Evolutionary conservation across 1,140 invertebrate genomes (phyloP).

Genomic region (Streblospio benedicti): DNA sequence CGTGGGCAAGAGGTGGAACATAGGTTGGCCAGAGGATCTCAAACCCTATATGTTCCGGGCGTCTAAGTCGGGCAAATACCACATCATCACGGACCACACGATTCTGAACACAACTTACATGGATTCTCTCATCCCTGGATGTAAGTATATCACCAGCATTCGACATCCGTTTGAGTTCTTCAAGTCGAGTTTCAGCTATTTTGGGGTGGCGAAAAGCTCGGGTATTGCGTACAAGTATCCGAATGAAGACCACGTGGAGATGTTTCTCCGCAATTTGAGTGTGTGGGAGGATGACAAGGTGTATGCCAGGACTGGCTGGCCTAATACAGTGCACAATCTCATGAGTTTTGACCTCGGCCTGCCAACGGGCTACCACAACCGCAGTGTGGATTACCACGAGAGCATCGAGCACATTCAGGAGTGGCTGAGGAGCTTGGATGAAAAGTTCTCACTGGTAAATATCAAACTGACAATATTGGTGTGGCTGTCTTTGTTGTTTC

Average conservation of each 20-base stretch:
- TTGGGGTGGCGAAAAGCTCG: conserved; percentile 3
- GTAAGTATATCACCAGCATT: conserved; percentile 14
- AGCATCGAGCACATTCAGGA: neutral
- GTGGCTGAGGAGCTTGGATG: conserved; percentile 3
- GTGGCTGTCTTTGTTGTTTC: too few species aligned
- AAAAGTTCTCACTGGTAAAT: conserved; percentile 12
- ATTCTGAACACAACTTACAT: conserved; percentile 1
- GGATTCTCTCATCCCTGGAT: conserved; percentile 4
- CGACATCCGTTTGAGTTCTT: conserved; percentile 17
- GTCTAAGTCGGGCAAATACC: neutral
- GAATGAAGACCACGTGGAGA: too few species aligned
- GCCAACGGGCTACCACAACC: conserved; percentile 26
- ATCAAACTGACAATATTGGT: too few species aligned
- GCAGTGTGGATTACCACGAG: neutral
- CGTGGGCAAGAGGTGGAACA: conserved; percentile 19
- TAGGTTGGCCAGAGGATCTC: conserved; percentile 31
- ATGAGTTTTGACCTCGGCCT: conserved; percentile 37
- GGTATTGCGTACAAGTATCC: too few species aligned
- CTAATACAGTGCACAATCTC: conserved; percentile 34
- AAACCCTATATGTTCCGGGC: conserved; percentile 13
- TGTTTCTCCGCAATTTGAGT: too few species aligned
- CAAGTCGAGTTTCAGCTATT: conserved; percentile 15
- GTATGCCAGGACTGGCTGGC: too few species aligned
- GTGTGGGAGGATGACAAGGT: too few species aligned
- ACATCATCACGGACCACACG: conserved; percentile 10